Base-by-base conservation (phyloP, 2,113 vertebrate genomes). In the Corythaixoides concolor region DNA sequence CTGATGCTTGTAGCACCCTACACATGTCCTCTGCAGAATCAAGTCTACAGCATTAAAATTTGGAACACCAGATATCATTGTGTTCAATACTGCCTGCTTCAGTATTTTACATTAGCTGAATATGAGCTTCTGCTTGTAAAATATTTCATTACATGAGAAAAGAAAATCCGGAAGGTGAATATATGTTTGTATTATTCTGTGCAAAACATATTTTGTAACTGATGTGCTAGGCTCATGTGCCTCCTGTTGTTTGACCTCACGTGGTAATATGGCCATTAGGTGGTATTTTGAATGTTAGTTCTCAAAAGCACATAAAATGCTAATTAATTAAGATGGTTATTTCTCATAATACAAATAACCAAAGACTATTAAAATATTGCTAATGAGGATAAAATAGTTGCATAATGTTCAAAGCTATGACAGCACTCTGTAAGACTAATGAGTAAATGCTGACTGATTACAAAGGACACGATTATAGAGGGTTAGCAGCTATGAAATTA, bases 321-420 rank as follows among this genome's bases (percentile, higher is more conserved):
- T 58, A 79, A 90, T 96, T 59, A 95, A 97, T 89, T 97, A 95
- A 88, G 33, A 93, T 75, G 83, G 11, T 33, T 96, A 91, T 94
- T 97, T 73, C 63, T 97, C 28, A 69, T 93, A 93, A 88, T 89
- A 93, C 66, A 96, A 94, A 95, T 82, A 97, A 94, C 85, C 87
- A 93, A 95, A 97, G 88, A 58, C 45, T 96, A 92, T 94, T 97
- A 97, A 95, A 95, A 68, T 62, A 92, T 89, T 58, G 28, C 12
- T 94, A 95, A 90, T 75, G 69, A 75, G 58, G 79, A 93, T 93
- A 95, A 91, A 94, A 89, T 35, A 66, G 83, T 90, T 76, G 37
- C 1, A 15, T 79, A 82, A 94, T 1, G 3, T 84, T 94, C 59
- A 90, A 94, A 94, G n/a, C 45, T 73, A 22, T 58, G 60, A 86